Conservation (phyloP, 2,888 invertebrate species). For the Chalcosyrphus nemorum region DNA sequence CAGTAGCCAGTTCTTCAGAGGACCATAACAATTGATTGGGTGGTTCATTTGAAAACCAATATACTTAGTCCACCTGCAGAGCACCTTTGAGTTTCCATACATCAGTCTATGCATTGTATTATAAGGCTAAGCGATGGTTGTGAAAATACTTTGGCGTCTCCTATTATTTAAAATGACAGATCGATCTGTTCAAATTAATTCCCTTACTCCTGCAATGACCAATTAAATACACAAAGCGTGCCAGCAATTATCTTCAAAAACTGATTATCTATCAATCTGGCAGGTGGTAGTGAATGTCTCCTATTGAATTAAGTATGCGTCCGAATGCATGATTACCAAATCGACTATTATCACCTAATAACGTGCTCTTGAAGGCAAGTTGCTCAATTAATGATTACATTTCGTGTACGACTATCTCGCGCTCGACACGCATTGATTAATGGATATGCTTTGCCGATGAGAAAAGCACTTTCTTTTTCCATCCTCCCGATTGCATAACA, state of each 20-base stretch:
- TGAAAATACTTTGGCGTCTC: neutral
- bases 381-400: constrained; percentile 18
- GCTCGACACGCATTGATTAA: neutral
- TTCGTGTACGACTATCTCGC: neutral
- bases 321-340: neutral
- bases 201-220: neutral
- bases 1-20: too few species aligned
- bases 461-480: neutral
- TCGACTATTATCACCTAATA: constrained; percentile 31
- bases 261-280: neutral
- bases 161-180: neutral
- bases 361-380: neutral
- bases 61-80: too few species aligned
- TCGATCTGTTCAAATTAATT: neutral
- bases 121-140: neutral
- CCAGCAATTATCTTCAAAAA: constrained; percentile 3
- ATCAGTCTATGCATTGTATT: too few species aligned
- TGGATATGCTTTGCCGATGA: constrained; percentile 2
- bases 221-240: neutral
- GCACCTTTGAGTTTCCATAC: too few species aligned
- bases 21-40: too few species aligned
- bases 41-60: too few species aligned
- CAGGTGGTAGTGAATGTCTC: constrained; percentile 4
- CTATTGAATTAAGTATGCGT: neutral
- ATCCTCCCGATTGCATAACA: constrained; percentile 15